Conservation (phyloP, 2,888 invertebrate species). For the Chydorus sphaericus region DNA sequence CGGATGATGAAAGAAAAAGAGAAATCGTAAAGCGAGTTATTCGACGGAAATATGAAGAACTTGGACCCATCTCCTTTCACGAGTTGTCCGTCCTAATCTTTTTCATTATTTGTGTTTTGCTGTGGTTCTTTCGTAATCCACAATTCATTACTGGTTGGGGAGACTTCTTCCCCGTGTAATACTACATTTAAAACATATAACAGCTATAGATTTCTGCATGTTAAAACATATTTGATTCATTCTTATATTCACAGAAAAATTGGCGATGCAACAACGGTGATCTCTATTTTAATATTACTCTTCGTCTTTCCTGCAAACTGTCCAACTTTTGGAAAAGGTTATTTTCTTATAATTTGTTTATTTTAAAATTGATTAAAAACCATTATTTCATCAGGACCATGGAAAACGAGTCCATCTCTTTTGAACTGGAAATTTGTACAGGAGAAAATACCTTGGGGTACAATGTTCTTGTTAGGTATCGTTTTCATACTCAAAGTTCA, state of each 20-base stretch:
- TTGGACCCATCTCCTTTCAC: conserved; percentile 65
- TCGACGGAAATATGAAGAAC: conserved; percentile 53
- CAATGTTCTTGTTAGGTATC: conserved; percentile 62
- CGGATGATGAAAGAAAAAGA: no score
- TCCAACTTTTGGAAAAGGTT: no score
- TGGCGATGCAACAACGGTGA: conserved; percentile 22
- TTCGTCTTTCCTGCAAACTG: conserved; percentile 32
- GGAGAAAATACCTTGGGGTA: conserved; percentile 77
- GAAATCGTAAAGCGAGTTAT: conserved; percentile 59
- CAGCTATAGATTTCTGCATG: no score
- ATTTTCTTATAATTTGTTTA: no score
- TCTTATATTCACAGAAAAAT: no score
- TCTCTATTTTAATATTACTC: conserved; percentile 30
- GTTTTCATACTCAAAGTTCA: no score
- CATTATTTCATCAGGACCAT: no score
- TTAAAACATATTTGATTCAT: no score
- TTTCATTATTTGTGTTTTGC: conserved; percentile 61
- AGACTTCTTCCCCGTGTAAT: conserved; percentile 32
- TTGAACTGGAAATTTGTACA: conserved; percentile 75
- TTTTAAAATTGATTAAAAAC: no score
- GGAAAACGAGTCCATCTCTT: conserved; percentile 47
- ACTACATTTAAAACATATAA: no score
- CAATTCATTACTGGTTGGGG: conserved; percentile 82
- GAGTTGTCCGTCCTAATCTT: conserved; percentile 52
- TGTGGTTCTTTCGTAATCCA: conserved; percentile 82